phyloP scores from a whole-genome alignment of 2,888 invertebrate species.

The Strigamia transsilvanica region DNA sequence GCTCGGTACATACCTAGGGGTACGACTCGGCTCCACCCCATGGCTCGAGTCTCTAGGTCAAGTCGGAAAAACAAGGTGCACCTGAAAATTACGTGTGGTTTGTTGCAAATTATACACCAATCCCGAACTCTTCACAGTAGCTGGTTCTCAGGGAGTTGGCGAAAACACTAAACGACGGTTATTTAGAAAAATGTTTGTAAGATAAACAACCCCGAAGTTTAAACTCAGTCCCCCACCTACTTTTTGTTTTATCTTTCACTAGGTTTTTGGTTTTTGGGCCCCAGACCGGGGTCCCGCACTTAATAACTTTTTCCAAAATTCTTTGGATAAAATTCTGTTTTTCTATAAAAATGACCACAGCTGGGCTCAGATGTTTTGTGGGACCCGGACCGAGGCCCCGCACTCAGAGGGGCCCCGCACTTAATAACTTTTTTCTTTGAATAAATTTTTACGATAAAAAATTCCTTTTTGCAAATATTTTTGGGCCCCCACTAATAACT shows the following conservation, averaged over 20 bases:
- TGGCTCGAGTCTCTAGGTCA: neutral
- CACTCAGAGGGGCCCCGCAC: no score
- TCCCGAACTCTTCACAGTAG: neutral
- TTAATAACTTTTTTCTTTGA: no score
- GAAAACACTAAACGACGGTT: neutral
- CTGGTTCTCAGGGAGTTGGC: neutral
- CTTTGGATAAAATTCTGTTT: no score
- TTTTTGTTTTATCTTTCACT: neutral
- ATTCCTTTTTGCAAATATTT: no score
- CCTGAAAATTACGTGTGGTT: conserved; percentile 27
- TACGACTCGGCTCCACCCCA: conserved; percentile 2
- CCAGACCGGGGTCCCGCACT: no score
- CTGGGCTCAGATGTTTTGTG: no score
- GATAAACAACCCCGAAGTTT: neutral
- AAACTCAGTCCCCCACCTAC: neutral
- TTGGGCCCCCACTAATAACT: no score
- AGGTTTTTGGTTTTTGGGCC: no score
- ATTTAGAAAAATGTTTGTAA: neutral
- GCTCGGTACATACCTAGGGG: neutral
- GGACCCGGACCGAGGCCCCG: no score
- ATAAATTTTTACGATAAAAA: no score
- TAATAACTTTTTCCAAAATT: no score
- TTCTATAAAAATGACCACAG: no score
- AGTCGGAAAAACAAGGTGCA: conserved; percentile 22
- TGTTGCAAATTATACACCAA: conserved; percentile 31